A percentile compares a stretch with the other conserved stretches of the same genome.
These are phyloP conservation scores for Hemiprocne comata DNA, from an alignment of 2,113 vertebrate genomes.

Conservation along the genomic window DNA sequence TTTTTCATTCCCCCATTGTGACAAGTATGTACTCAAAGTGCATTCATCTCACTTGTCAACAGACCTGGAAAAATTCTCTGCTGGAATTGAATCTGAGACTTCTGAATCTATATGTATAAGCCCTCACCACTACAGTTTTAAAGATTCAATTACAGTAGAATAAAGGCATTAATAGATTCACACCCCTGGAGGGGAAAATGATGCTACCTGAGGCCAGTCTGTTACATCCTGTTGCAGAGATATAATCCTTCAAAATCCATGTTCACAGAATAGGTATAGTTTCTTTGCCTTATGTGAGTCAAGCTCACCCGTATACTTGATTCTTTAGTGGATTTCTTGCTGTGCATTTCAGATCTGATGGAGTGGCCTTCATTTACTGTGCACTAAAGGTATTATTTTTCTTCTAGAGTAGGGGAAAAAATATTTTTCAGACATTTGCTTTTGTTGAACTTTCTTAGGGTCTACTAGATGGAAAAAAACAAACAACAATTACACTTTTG, in stretches of 20 bases:
- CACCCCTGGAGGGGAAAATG: neutral
- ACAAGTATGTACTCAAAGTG: neutral
- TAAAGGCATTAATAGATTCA: neutral
- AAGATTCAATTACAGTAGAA: neutral
- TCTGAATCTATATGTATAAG: neutral
- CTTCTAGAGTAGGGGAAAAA: neutral
- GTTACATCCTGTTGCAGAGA: neutral
- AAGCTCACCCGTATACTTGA: neutral
- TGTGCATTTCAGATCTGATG: neutral
- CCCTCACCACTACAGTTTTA: neutral
- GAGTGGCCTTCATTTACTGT: neutral
- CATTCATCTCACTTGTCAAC: neutral
- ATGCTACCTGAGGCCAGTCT: neutral
- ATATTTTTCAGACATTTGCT: neutral
- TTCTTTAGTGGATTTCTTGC: neutral
- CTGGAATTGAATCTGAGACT: neutral
- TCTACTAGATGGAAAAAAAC: neutral
- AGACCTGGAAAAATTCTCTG: neutral
- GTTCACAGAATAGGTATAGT: neutral
- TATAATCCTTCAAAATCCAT: neutral
- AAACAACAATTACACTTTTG: neutral
- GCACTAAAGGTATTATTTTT: neutral
- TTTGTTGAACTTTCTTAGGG: neutral
- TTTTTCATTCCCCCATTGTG: neutral
- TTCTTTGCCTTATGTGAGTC: neutral